These are phyloP conservation scores for Diabrotica undecimpunctata DNA, from an alignment of 1,140 invertebrate genomes.

Conservation along the genomic window DNA sequence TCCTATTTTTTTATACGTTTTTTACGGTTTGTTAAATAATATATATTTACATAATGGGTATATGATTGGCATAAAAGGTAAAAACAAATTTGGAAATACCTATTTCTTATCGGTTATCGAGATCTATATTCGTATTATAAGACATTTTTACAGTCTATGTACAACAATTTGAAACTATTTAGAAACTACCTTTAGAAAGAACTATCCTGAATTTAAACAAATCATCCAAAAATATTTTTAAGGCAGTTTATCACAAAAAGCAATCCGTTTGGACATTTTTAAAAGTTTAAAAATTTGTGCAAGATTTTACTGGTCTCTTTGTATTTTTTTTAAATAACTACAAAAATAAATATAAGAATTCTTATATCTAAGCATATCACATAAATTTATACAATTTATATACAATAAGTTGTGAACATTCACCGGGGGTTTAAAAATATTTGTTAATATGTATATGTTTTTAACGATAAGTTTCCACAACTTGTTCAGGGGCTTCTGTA, in stretches of 20 bases:
- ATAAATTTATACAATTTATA: slow-evolving; percentile 29
- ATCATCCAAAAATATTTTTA: slow-evolving; percentile 25
- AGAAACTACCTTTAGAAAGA: slow-evolving; percentile 15
- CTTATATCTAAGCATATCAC: slow-evolving; percentile 26
- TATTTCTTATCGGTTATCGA: slow-evolving; percentile 6
- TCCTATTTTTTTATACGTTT: no score
- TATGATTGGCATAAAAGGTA: no score
- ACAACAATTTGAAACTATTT: slow-evolving; percentile 20
- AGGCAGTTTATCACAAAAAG: slow-evolving; percentile 28
- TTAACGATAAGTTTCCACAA: no score
- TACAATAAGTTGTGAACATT: slow-evolving; percentile 20
- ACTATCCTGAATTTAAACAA: slow-evolving; percentile 19
- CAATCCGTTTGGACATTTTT: slow-evolving; percentile 9
- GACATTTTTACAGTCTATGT: slow-evolving; percentile 25
- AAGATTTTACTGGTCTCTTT: slow-evolving; percentile 9
- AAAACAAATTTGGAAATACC: no score
- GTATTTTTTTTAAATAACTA: slow-evolving; percentile 11
- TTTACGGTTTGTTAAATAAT: no score
- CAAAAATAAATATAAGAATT: slow-evolving; percentile 31
- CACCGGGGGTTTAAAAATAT: neutral
- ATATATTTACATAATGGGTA: no score
- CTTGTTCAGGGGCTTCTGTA: no score
- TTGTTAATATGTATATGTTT: neutral
- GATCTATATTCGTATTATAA: slow-evolving; percentile 19
- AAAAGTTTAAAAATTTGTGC: slow-evolving; percentile 20